A percentile compares a stretch with the other conserved stretches of the same genome.
These are phyloP conservation scores for Aleiodes leptofemur DNA, from an alignment of 2,888 invertebrate species.

Conservation along the genomic window DNA sequence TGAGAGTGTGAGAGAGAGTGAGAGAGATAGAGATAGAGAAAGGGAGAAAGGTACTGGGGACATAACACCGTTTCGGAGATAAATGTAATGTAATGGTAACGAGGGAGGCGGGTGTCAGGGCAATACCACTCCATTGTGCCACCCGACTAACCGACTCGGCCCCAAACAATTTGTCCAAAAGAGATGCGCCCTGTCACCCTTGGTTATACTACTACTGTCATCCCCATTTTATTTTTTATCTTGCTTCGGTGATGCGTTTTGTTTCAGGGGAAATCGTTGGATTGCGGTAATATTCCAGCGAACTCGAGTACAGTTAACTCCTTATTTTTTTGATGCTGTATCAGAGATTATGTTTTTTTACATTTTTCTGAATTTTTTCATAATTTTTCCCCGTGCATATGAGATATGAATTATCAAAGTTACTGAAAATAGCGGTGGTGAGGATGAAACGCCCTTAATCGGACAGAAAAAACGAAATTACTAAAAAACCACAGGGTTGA, in stretches of 20 bases:
- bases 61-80: slow-evolving; percentile 63
- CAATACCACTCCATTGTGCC: slow-evolving; percentile 73
- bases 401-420: too few relatives aligned
- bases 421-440: too few relatives aligned
- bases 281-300: too few relatives aligned
- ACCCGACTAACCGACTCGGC: slow-evolving; percentile 73
- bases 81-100: slow-evolving; percentile 74
- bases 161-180: slow-evolving; percentile 74
- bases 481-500: too few relatives aligned
- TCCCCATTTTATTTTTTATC: slow-evolving; percentile 35
- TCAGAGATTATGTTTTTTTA: too few relatives aligned
- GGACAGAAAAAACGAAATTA: too few relatives aligned
- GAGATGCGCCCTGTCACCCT: slow-evolving; percentile 64
- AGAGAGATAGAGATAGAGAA: background rate
- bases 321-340: too few relatives aligned
- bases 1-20: too few relatives aligned
- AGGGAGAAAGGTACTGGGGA: slow-evolving; percentile 16
- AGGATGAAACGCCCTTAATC: too few relatives aligned
- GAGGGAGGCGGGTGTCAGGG: slow-evolving; percentile 70
- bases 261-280: background rate
- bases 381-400: too few relatives aligned
- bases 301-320: too few relatives aligned
- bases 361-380: too few relatives aligned
- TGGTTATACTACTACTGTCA: slow-evolving; percentile 52
- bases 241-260: background rate